Percentiles rank a stretch among this genome's conserved stretches.
These are phyloP conservation scores for Matsumyia berberina DNA, from an alignment of 2,888 invertebrate species.

Conservation along the genomic window DNA sequence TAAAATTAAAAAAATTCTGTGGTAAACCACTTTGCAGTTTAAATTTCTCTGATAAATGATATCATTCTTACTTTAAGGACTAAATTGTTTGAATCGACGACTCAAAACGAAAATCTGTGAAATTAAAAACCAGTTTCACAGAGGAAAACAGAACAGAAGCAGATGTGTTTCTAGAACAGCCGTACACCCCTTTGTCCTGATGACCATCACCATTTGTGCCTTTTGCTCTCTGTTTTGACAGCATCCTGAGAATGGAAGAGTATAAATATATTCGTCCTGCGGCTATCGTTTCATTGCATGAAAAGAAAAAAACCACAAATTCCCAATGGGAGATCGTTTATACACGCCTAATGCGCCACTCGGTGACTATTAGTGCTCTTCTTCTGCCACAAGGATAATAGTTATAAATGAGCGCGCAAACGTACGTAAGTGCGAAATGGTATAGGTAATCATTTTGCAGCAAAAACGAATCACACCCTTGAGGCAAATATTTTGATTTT, in stretches of 20 bases:
- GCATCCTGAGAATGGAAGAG: slow-evolving; percentile 28
- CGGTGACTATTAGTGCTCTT: slow-evolving; percentile 44
- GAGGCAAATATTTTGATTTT: slow-evolving; percentile 51
- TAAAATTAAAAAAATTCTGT: slow-evolving; percentile 11
- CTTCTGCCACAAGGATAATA: slow-evolving; percentile 61
- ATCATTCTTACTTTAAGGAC: neutral
- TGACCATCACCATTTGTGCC: slow-evolving; percentile 35
- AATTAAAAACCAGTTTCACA: slow-evolving; percentile 44
- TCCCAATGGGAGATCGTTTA: slow-evolving; percentile 64
- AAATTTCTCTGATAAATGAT: slow-evolving; percentile 6
- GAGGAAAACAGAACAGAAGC: slow-evolving; percentile 43
- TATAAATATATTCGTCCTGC: slow-evolving; percentile 31
- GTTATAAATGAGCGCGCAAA: slow-evolving; percentile 58
- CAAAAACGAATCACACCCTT: slow-evolving; percentile 50
- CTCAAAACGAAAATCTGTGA: slow-evolving; percentile 12
- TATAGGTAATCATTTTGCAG: slow-evolving; percentile 18
- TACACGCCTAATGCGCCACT: slow-evolving; percentile 40
- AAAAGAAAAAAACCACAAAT: slow-evolving; percentile 49
- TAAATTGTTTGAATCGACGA: neutral
- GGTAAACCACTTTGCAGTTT: slow-evolving; percentile 19
- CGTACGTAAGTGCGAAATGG: slow-evolving; percentile 59
- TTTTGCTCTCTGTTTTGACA: slow-evolving; percentile 49
- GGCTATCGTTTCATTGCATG: slow-evolving; percentile 15
- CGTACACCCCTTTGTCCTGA: slow-evolving; percentile 46
- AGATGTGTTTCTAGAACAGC: slow-evolving; percentile 55